Percentiles rank a stretch among this genome's conserved stretches.
These are phyloP conservation scores for Nymphicus hollandicus DNA, from an alignment of 2,113 vertebrate species.

Conservation along the genomic window DNA sequence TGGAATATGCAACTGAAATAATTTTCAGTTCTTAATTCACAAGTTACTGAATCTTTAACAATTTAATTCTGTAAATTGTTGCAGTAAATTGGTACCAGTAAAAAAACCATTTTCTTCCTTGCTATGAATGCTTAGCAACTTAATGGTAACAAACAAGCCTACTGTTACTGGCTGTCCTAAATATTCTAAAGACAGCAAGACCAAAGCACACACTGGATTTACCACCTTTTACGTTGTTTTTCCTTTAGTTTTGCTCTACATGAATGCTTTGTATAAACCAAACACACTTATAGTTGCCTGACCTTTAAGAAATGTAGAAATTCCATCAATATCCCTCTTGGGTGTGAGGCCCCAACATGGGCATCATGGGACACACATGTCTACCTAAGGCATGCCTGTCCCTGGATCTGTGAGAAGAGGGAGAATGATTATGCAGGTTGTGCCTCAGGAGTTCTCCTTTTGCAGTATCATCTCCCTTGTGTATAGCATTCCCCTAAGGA, in stretches of 20 bases:
- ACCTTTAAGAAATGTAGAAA: not conserved
- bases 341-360: not conserved
- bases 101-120: not conserved
- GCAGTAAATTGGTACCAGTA: not conserved
- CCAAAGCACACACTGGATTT: not conserved
- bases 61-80: not conserved
- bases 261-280: not conserved
- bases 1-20: not conserved
- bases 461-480: not conserved
- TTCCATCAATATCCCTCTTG: not conserved
- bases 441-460: not conserved
- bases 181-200: not conserved
- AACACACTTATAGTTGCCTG: not conserved
- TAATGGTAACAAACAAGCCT: not conserved
- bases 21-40: not conserved
- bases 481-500: not conserved
- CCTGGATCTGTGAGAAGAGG: not conserved
- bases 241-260: not conserved
- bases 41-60: not conserved
- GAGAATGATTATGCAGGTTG: not conserved
- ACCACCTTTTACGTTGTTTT: not conserved
- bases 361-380: not conserved
- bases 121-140: not conserved
- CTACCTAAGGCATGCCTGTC: not conserved
- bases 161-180: not conserved